Evolutionary conservation across 2,797 vertebrate species (phyloP).

Genomic region (Cyprinodon diabolis): DNA sequence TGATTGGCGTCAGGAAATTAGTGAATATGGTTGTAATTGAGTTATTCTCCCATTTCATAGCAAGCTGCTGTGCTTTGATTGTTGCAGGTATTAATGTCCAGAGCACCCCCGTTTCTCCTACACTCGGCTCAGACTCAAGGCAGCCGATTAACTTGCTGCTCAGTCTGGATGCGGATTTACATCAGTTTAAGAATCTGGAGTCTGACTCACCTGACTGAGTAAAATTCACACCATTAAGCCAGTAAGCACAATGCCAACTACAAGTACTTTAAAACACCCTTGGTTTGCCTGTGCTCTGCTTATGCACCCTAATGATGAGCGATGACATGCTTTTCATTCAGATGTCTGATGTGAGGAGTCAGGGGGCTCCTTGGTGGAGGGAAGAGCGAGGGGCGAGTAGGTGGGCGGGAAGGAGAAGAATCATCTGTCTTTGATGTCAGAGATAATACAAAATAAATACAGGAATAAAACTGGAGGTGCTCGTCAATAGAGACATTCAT

Average conservation of each 20-base stretch:
- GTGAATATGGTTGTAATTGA: too few species aligned
- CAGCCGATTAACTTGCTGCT: background rate
- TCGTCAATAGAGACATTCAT: conserved; percentile 54
- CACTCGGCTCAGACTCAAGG: background rate
- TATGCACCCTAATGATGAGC: conserved; percentile 69
- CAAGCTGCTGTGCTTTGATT: background rate
- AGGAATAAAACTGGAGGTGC: conserved; percentile 14
- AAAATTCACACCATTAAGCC: conserved; percentile 1
- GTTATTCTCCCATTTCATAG: background rate
- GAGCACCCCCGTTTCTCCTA: background rate
- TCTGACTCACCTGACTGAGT: background rate
- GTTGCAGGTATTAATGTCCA: background rate
- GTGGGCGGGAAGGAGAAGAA: conserved; percentile 46
- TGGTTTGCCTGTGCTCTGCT: conserved; percentile 32
- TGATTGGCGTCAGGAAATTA: background rate
- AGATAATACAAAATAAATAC: conserved; percentile 35
- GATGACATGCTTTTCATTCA: conserved; percentile 69
- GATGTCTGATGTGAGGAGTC: conserved; percentile 60
- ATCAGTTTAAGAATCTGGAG: background rate
- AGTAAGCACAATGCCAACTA: conserved; percentile 1
- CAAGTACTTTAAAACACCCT: conserved; percentile 17
- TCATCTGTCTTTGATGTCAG: conserved; percentile 65
- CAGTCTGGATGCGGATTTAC: background rate
- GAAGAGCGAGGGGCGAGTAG: conserved; percentile 48
- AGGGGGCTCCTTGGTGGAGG: conserved; percentile 64